Base-by-base conservation (phyloP, 2,888 invertebrate species). In the Petrophora chlorosata region DNA sequence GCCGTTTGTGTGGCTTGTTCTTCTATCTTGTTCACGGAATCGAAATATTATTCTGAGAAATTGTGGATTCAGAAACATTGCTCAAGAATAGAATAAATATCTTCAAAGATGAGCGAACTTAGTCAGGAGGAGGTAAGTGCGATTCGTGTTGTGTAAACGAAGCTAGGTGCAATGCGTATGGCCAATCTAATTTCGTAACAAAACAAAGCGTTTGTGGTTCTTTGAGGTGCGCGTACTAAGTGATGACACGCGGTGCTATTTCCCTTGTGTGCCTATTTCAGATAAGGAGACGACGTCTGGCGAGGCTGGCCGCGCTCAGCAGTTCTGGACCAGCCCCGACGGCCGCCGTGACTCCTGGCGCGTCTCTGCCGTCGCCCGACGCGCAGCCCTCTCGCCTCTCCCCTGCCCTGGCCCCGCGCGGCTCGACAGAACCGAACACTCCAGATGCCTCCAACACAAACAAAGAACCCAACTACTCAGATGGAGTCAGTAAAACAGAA, bases 51-150 rank as follows among this genome's bases (percentile, higher is more conserved):
- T 73, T 73, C 69, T 70, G 66, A 71, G 66, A 75, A 76, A 73
- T 72, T 76, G 73, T 78, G 71, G 56, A 66, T 63, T 59, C 56
- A 61, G 62, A 65, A 55, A 62, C 69, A 61, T 63, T 59, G 56
- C 59, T 65, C 60, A 68, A 65, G 63, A 67, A 65, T 59, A 59
- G 67, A 68, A 67, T 60, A 73, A 64, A 59, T 61, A 67, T 59
- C 58, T 59, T 64, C 65, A 73, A 82, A 61, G 63, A 96, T 96
- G 95, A 95, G 95, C 90, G 96, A 97, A 92, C 91, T 97, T 68
- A 95, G 94, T 78, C 96, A 95, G 83, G 97, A 97, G 89, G 97
- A 97, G 94, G 97, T 95, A 90, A 93, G 94, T 91, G 57, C 57
- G 62, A 68, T 73, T 70, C 74, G 75, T 79, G 76, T 79, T 81